phyloP scores from a whole-genome alignment of 2,888 invertebrate species.

The Seira ritae region DNA sequence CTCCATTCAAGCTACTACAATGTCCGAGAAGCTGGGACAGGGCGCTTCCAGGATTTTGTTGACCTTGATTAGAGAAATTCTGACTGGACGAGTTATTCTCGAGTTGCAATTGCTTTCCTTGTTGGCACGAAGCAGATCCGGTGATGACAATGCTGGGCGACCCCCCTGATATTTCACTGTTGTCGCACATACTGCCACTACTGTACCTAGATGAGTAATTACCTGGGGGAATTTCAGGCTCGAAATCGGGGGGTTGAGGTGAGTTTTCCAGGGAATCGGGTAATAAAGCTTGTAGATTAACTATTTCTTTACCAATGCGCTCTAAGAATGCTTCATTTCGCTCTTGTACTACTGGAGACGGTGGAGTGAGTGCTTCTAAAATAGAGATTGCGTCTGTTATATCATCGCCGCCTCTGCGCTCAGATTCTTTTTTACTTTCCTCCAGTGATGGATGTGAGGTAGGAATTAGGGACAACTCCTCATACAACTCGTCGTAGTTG shows the following conservation, averaged over 20 bases:
- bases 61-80: not conserved
- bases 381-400: conserved; percentile 1
- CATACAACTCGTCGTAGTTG: conserved; percentile 67
- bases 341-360: conserved; percentile 28
- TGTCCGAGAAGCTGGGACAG: conserved; percentile 30
- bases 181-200: conserved; percentile 29
- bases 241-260: not conserved
- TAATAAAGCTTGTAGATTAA: no score
- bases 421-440: not conserved
- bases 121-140: not conserved
- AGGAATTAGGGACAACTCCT: conserved; percentile 51
- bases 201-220: not conserved
- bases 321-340: not conserved
- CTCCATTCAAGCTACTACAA: not conserved
- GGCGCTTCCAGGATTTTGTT: not conserved
- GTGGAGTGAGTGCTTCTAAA: conserved; percentile 33
- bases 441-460: not conserved
- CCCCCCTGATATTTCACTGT: conserved; percentile 14
- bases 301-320: not conserved
- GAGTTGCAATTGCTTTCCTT: not conserved
- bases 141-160: not conserved
- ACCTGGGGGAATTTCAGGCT: not conserved
- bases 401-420: not conserved
- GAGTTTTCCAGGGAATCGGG: not conserved
- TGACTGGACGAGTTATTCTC: conserved; percentile 14